A percentile compares a stretch with the other conserved stretches of the same genome.
Evolutionary conservation across 2,888 invertebrate species (phyloP).

Genomic region (Actias luna): DNA sequence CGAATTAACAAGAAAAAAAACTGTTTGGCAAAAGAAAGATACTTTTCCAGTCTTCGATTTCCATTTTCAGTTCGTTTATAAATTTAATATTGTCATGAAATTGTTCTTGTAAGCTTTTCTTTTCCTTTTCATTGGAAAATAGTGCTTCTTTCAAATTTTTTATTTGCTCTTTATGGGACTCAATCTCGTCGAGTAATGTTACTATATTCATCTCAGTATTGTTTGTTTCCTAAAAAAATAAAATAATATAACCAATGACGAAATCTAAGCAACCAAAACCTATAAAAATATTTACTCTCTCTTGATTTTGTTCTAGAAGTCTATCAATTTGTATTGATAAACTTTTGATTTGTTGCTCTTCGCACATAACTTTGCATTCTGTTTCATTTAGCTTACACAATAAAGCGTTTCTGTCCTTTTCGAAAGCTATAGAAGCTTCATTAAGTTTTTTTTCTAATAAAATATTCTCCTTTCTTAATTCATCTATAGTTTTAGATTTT

Average conservation of each 20-base stretch:
- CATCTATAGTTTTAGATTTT: conserved; percentile 56
- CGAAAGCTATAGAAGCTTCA: conserved; percentile 52
- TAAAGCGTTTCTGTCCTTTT: conserved; percentile 74
- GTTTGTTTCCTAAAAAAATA: conserved; percentile 25
- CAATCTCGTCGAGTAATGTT: conserved; percentile 57
- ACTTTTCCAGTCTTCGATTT: conserved; percentile 71
- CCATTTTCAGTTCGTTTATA: conserved; percentile 56
- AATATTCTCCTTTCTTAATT: conserved; percentile 58
- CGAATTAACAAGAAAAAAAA: conserved; percentile 14
- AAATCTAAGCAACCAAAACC: not conserved
- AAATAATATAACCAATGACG: conserved; percentile 14
- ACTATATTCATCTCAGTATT: conserved; percentile 40
- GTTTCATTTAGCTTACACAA: conserved; percentile 76
- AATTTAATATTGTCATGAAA: conserved; percentile 55
- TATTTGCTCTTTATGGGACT: conserved; percentile 60
- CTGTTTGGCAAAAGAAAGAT: not conserved
- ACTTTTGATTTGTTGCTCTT: conserved; percentile 81
- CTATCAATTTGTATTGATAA: conserved; percentile 77
- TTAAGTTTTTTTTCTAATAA: conserved; percentile 58
- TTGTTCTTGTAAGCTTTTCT: conserved; percentile 53
- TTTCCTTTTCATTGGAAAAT: conserved; percentile 62
- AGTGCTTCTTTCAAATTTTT: conserved; percentile 56
- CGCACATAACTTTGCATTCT: conserved; percentile 79
- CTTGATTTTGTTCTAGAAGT: conserved; percentile 59
- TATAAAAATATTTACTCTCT: conserved; percentile 50